Evolutionary conservation across 2,888 invertebrate genomes (phyloP).

Genomic region (Patella depressa): DNA sequence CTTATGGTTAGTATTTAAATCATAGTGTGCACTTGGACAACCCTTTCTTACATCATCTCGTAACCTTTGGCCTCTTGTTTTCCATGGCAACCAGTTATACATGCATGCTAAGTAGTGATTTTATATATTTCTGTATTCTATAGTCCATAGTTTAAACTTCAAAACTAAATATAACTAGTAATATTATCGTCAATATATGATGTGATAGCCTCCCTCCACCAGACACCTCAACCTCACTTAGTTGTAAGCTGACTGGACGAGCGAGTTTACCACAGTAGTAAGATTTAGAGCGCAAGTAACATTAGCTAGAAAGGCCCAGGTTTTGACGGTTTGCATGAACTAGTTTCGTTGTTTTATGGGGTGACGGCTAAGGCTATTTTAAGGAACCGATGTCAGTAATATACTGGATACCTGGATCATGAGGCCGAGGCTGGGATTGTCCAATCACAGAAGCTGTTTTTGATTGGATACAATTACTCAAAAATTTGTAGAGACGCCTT

Average conservation of each 20-base stretch:
- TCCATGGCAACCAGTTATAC: conserved; percentile 39
- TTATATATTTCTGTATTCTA: conserved; percentile 5
- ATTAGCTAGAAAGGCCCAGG: conserved; percentile 1
- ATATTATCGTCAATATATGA: not conserved
- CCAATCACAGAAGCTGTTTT: conserved; percentile 5
- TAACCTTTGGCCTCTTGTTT: conserved; percentile 36
- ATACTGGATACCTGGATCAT: conserved; percentile 9
- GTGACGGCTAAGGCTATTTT: not conserved
- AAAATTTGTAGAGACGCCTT: not conserved
- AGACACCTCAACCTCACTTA: not conserved
- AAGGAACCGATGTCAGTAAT: not conserved
- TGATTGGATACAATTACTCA: conserved; percentile 6
- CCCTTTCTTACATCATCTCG: conserved; percentile 23
- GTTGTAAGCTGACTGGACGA: conserved; percentile 3
- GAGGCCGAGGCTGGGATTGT: conserved; percentile 11
- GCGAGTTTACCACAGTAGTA: conserved; percentile 8
- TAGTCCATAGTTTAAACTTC: not conserved
- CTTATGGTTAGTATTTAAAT: conserved; percentile 39
- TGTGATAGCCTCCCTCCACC: conserved; percentile 5
- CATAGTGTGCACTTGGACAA: conserved; percentile 13
- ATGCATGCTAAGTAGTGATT: conserved; percentile 33
- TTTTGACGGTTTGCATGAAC: not conserved
- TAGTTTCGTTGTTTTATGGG: not conserved
- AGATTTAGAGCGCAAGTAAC: conserved; percentile 7
- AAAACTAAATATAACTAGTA: conserved; percentile 9